Percentiles rank a stretch among this genome's conserved stretches.
Evolutionary conservation across 2,888 invertebrate species (phyloP).

Genomic region (Odontomyia ornata): DNA sequence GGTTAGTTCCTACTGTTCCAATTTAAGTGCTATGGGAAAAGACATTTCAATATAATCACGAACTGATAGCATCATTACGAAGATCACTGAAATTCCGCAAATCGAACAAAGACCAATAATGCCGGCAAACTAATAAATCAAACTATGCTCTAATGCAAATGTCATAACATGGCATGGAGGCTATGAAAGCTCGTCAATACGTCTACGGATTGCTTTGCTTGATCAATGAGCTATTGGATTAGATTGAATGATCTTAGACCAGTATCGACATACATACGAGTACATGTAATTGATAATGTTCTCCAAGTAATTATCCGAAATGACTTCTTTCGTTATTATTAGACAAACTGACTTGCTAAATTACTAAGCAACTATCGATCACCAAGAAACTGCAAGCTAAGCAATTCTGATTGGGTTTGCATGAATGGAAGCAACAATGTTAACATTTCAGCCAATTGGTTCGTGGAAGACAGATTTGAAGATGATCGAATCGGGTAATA

Average conservation of each 20-base stretch:
- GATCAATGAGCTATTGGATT: neutral
- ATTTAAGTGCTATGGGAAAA: no score
- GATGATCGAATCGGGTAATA: constrained; percentile 30
- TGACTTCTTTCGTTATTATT: neutral
- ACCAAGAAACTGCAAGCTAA: no score
- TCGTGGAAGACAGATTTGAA: no score
- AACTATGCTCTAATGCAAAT: constrained; percentile 22
- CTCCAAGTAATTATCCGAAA: constrained; percentile 23
- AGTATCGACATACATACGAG: no score
- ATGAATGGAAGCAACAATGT: no score
- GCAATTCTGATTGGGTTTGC: constrained; percentile 1
- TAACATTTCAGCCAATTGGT: no score
- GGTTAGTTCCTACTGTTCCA: no score
- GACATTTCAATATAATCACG: neutral
- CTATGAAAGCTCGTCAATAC: constrained; percentile 31
- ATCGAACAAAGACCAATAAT: neutral
- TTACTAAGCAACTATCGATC: neutral
- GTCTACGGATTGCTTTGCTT: neutral
- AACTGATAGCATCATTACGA: neutral
- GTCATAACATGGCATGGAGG: constrained; percentile 29
- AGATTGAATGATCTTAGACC: constrained; percentile 39
- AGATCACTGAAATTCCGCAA: neutral
- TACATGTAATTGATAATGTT: constrained; percentile 20
- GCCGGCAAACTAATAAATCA: neutral
- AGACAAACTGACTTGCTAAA: constrained; percentile 20